Conservation (phyloP, 2,113 vertebrate genomes). For the Lutjanus erythropterus region DNA sequence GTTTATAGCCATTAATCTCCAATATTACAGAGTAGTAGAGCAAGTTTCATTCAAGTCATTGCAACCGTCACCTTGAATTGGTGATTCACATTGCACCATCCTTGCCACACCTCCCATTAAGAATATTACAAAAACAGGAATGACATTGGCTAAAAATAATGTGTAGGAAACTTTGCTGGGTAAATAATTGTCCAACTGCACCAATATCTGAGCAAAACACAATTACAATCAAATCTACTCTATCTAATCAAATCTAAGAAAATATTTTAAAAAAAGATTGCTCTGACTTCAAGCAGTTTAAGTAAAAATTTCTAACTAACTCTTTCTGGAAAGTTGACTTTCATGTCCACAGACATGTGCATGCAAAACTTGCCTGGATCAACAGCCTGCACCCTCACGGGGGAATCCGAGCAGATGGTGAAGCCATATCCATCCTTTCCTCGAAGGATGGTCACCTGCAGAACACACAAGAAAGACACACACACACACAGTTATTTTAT, state of each 20-base stretch:
- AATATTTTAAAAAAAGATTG: background rate
- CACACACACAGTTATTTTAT: conserved; percentile 17
- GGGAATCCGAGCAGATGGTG: conserved; percentile 97
- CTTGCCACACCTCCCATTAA: too few relatives aligned
- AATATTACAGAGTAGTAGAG: too few relatives aligned
- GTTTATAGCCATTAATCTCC: too few relatives aligned
- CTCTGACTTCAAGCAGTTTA: background rate
- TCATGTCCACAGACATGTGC: background rate
- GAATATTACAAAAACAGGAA: too few relatives aligned
- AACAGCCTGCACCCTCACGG: conserved; percentile 95
- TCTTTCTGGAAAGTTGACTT: conserved; percentile 6
- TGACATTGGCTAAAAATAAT: too few relatives aligned
- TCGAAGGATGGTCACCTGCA: conserved; percentile 93
- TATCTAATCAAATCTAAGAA: background rate
- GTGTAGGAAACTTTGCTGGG: too few relatives aligned
- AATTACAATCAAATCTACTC: background rate
- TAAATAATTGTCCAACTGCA: too few relatives aligned
- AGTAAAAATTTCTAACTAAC: too few relatives aligned
- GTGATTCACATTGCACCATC: too few relatives aligned
- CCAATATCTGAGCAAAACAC: too few relatives aligned
- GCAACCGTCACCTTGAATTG: too few relatives aligned
- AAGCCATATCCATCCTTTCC: conserved; percentile 95
- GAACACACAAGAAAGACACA: conserved; percentile 59
- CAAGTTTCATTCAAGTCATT: too few relatives aligned
- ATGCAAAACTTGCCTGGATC: conserved; percentile 89